phyloP scores from a whole-genome alignment of 2,888 invertebrate species.

The Cordilura impudica region DNA sequence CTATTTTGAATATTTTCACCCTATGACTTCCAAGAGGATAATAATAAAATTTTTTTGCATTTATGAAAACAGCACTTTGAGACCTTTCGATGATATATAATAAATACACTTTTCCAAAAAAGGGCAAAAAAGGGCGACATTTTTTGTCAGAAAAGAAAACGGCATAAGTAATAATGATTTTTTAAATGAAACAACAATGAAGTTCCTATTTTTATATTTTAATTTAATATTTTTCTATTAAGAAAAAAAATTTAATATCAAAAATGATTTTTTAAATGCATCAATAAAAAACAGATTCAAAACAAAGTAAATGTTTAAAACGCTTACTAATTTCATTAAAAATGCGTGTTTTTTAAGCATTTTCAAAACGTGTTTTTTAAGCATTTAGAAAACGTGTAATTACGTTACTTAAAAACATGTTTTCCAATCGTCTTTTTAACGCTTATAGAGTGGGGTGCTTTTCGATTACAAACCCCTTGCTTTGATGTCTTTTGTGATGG shows the following conservation, averaged over 20 bases:
- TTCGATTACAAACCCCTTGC: constrained; percentile 28
- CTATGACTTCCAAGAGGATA: too few relatives aligned
- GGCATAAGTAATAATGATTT: constrained; percentile 24
- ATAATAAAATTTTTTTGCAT: too few relatives aligned
- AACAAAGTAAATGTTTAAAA: constrained; percentile 13
- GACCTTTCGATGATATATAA: too few relatives aligned
- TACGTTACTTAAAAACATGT: constrained; percentile 26
- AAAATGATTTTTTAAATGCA: constrained; percentile 25
- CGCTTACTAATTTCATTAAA: constrained; percentile 39
- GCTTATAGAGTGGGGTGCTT: constrained; percentile 30
- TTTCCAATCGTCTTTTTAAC: constrained; percentile 21
- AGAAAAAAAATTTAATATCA: constrained; percentile 29
- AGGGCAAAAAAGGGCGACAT: too few relatives aligned
- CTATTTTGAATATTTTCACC: too few relatives aligned
- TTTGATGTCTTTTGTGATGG: constrained; percentile 22
- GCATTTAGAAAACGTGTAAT: constrained; percentile 28
- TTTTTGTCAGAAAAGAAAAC: too few relatives aligned
- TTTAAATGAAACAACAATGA: too few relatives aligned
- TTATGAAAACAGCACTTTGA: too few relatives aligned
- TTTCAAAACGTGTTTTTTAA: constrained; percentile 28
- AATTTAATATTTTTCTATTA: constrained; percentile 29
- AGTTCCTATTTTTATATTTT: constrained; percentile 1
- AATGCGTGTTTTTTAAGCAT: too few relatives aligned
- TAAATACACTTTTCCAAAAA: too few relatives aligned
- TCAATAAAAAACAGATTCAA: constrained; percentile 20